These are phyloP conservation scores for Ariopsis seemanni DNA, from an alignment of 2,113 vertebrate genomes.

Conservation along the genomic window DNA sequence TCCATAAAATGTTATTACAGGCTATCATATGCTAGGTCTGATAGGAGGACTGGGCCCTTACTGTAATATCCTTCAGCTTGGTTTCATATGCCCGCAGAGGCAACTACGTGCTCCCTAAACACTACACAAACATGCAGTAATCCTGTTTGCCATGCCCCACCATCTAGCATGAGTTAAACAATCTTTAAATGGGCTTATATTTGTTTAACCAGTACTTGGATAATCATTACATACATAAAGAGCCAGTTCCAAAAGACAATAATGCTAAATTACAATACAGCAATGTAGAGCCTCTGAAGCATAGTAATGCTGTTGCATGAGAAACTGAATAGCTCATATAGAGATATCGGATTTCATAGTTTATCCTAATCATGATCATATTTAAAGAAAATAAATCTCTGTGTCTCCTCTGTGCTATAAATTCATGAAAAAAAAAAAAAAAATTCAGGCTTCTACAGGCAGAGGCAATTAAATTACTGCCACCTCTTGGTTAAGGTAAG, in stretches of 20 bases:
- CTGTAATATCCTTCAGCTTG: conserved; percentile 57
- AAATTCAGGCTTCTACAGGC: conserved; percentile 35
- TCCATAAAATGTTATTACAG: conserved; percentile 74
- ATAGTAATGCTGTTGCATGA: neutral
- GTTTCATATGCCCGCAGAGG: conserved; percentile 53
- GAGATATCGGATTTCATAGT: conserved; percentile 28
- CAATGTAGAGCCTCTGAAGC: conserved; percentile 28
- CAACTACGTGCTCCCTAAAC: conserved; percentile 56
- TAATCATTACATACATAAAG: neutral
- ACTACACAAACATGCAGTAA: conserved; percentile 47
- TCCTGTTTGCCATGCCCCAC: conserved; percentile 30
- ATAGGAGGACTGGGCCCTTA: conserved; percentile 56
- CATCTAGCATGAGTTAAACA: conserved; percentile 11
- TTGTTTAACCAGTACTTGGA: neutral
- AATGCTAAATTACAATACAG: conserved; percentile 20
- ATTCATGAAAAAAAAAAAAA: conserved; percentile 30
- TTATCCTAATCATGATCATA: neutral
- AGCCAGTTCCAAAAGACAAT: neutral
- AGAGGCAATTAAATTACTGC: conserved; percentile 57
- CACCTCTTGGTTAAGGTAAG: conserved; percentile 45
- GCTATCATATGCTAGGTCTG: conserved; percentile 59
- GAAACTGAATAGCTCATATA: conserved; percentile 5
- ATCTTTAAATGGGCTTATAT: conserved; percentile 1
- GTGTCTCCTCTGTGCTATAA: neutral
- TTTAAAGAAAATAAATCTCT: neutral